These are phyloP conservation scores for Agrotis puta DNA, from an alignment of 2,888 invertebrate species.

Conservation along the genomic window DNA sequence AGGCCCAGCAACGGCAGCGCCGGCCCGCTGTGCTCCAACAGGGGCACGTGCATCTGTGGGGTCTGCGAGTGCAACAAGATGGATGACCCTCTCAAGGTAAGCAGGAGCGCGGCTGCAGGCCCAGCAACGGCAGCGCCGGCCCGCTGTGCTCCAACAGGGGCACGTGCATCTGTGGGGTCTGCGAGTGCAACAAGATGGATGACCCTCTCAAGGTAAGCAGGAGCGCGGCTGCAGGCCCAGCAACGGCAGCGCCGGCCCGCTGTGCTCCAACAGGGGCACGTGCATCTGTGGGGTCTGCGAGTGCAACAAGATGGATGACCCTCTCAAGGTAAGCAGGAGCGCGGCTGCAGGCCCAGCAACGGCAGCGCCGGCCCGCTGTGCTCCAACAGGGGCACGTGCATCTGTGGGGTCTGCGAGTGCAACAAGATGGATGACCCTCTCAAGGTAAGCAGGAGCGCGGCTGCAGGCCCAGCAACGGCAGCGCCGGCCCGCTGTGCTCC, in stretches of 20 bases:
- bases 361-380: constrained; percentile 94
- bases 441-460: too few relatives aligned
- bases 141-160: constrained; percentile 96
- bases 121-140: constrained; percentile 93
- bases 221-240: constrained; percentile 92
- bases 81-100: constrained; percentile 92
- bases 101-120: constrained; percentile 92
- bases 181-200: constrained; percentile 94
- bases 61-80: constrained; percentile 95
- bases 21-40: constrained; percentile 95
- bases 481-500: constrained; percentile 88
- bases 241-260: constrained; percentile 93
- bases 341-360: constrained; percentile 93
- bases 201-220: constrained; percentile 80
- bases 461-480: constrained; percentile 92
- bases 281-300: constrained; percentile 97
- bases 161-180: constrained; percentile 96
- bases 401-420: constrained; percentile 97
- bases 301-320: constrained; percentile 93
- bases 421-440: constrained; percentile 91
- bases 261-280: constrained; percentile 96
- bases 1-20: constrained; percentile 93
- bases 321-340: constrained; percentile 42
- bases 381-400: constrained; percentile 96
- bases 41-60: constrained; percentile 97